Base-by-base conservation (phyloP, 2,888 invertebrate species). In the Endotricha flammealis region DNA sequence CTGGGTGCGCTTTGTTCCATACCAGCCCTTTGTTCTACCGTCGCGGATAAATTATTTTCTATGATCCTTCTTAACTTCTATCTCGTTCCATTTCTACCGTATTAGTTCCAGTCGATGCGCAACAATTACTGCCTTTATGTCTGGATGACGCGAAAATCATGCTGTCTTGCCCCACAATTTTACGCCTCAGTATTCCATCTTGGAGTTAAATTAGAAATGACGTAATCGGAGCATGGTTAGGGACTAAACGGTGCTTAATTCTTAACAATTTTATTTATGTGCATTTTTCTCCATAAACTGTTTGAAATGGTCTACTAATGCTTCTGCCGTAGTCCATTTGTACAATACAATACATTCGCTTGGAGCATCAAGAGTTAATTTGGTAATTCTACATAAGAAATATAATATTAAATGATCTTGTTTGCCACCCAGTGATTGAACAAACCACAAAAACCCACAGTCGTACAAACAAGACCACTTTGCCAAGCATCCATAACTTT, bases 21-120 rank as follows among this genome's bases (percentile, higher is more conserved):
- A 78, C 77, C 79, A 62, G 61, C 64, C 62, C 74, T 81, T 85
- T 85, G 85, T 85, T 85, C 82, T 75, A 72, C 63, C 69, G 71
- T 74, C 72, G 73, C 72, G 73, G 75, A 77, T 81, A 82, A 83
- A 85, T 85, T 81, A 83, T 83, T 81, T 82, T 79, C 80, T 77
- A 78, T 74, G 74, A 77, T 79, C 79, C 79, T 76, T 73, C 74
- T 81, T 73, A 70, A 67, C 76, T 74, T 71, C 74, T 71, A 76
- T 82, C 81, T 73, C 74, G 75, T 82, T 80, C 80, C 82, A 85
- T 86, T 83, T 82, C 79, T 77, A 66, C 68, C 85, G 78, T 77
- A 80, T 86, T 86, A 85, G 85, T 86, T 83, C 82, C 85, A 82
- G 72, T 64, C 77, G 76, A 79, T 85, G 82, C 75, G 79, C 78